Conservation (phyloP, 2,888 invertebrate species). For the Hirtodrosophila trivittata region DNA sequence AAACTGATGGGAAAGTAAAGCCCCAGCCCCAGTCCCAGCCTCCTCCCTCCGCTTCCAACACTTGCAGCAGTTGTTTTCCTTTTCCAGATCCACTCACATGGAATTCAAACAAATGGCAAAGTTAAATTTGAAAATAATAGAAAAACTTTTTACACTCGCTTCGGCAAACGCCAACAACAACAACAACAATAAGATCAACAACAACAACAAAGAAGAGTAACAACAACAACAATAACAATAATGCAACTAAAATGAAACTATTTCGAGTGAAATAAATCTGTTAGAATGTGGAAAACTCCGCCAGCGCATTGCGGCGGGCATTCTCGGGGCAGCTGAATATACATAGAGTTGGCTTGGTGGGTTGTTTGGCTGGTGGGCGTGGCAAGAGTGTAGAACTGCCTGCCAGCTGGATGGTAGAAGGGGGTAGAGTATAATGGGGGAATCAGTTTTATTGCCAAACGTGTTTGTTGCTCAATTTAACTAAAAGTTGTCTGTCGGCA, state of each 20-base stretch:
- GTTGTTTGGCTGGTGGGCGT: slow-evolving; percentile 6
- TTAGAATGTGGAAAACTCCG: slow-evolving; percentile 75
- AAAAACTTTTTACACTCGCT: slow-evolving; percentile 75
- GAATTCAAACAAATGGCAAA: slow-evolving; percentile 76
- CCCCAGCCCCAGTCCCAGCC: neutral
- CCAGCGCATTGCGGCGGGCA: slow-evolving; percentile 71
- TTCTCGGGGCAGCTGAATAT: slow-evolving; percentile 29
- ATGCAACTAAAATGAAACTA: slow-evolving; percentile 78
- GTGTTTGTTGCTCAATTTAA: slow-evolving; percentile 81
- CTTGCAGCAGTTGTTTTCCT: slow-evolving; percentile 10
- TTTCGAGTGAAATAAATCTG: slow-evolving; percentile 79
- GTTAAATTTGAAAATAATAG: slow-evolving; percentile 81
- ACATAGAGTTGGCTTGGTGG: too few relatives aligned
- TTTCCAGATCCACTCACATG: slow-evolving; percentile 53
- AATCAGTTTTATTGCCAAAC: slow-evolving; percentile 80
- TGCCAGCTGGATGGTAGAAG: neutral
- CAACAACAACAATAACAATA: slow-evolving; percentile 72
- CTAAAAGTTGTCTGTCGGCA: slow-evolving; percentile 67
- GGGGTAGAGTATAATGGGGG: slow-evolving; percentile 23
- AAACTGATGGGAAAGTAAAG: slow-evolving; percentile 52
- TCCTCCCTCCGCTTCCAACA: neutral
- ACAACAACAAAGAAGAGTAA: slow-evolving; percentile 31
- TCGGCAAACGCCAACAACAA: slow-evolving; percentile 49
- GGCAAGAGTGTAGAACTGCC: neutral
- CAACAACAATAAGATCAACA: slow-evolving; percentile 37